These are phyloP conservation scores for Burhinus bistriatus DNA, from an alignment of 2,113 vertebrate species.

Conservation along the genomic window DNA sequence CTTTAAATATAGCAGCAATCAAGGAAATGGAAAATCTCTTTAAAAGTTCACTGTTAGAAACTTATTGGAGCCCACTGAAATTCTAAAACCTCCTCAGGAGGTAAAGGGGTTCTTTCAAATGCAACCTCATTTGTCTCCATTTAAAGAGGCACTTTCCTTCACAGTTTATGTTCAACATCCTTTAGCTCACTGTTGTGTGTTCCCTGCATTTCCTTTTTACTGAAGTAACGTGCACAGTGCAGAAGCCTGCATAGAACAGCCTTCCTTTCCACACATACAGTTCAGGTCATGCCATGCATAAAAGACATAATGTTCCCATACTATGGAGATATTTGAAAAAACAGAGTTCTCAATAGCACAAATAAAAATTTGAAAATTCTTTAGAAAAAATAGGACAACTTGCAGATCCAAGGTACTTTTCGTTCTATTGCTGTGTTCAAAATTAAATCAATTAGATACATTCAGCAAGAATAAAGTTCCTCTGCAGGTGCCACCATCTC, in stretches of 20 bases:
- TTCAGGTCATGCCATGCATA: background rate
- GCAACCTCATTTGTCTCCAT: background rate
- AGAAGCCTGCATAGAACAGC: background rate
- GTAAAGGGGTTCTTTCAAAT: background rate
- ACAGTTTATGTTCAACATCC: background rate
- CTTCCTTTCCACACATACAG: background rate
- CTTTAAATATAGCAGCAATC: slow-evolving; percentile 15
- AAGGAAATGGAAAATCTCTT: slow-evolving; percentile 42
- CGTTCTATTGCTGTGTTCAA: background rate
- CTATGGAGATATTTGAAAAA: background rate
- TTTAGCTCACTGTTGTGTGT: background rate
- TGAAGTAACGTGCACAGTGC: background rate
- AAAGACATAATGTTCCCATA: background rate
- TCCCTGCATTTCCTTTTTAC: background rate
- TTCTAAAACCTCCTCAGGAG: background rate
- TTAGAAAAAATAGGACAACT: background rate
- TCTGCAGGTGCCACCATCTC: background rate
- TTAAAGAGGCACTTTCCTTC: background rate
- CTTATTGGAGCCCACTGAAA: background rate
- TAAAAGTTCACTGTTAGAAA: background rate
- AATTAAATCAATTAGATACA: background rate
- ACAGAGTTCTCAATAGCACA: background rate
- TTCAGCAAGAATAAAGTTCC: background rate
- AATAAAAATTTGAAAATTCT: background rate
- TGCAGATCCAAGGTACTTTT: background rate